These are phyloP conservation scores for Capricornis sumatraensis DNA, from an alignment of 2,113 vertebrate genomes.

Conservation along the genomic window DNA sequence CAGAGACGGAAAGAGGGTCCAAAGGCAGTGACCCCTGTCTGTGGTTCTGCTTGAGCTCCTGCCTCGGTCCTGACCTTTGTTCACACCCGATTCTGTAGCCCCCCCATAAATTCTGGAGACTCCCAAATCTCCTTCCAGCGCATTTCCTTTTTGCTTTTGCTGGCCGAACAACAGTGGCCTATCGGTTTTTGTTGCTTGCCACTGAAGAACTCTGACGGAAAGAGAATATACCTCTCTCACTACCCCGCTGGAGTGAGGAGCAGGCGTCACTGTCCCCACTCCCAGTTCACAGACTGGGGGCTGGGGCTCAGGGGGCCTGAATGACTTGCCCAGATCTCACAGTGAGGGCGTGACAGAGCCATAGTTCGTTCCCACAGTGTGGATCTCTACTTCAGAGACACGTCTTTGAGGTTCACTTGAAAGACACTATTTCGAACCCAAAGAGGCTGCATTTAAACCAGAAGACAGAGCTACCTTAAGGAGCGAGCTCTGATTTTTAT, in stretches of 20 bases:
- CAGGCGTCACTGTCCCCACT: rapidly evolving
- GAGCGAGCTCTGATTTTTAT: not conserved
- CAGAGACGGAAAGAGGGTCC: not conserved
- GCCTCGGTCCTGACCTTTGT: not conserved
- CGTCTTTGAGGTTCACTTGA: not conserved
- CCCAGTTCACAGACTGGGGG: not conserved
- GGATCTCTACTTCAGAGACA: not conserved
- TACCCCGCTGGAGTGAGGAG: not conserved
- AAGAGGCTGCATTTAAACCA: not conserved
- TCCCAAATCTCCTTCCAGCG: not conserved
- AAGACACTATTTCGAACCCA: not conserved
- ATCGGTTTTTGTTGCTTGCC: not conserved
- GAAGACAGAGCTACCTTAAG: not conserved
- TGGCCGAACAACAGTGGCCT: not conserved
- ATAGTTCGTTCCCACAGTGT: not conserved
- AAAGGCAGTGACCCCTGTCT: not conserved
- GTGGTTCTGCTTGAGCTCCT: rapidly evolving
- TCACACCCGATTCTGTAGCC: not conserved
- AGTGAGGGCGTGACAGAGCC: not conserved
- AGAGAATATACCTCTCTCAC: rapidly evolving
- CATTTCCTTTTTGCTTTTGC: not conserved
- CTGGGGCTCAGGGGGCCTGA: not conserved
- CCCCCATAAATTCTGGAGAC: not conserved
- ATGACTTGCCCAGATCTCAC: not conserved
- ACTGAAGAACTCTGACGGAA: not conserved